These are phyloP conservation scores for Polylopha cassiicola DNA, from an alignment of 2,888 invertebrate genomes.

Conservation along the genomic window DNA sequence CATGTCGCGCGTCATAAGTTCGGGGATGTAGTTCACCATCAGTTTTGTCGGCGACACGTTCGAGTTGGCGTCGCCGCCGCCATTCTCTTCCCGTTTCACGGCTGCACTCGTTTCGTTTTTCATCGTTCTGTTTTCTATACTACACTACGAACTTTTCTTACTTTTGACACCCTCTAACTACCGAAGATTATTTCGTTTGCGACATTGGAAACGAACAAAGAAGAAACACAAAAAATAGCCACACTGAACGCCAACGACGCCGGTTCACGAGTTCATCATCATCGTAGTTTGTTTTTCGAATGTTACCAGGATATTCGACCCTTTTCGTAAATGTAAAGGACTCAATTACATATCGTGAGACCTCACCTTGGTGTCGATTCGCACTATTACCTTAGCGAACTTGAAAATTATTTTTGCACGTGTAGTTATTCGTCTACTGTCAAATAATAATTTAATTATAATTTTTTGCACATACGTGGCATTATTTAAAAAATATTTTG, in stretches of 20 bases:
- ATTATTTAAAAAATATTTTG: conserved; percentile 25
- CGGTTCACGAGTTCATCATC: conserved; percentile 75
- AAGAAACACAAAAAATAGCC: conserved; percentile 68
- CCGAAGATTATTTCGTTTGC: conserved; percentile 67
- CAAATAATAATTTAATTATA: conserved; percentile 43
- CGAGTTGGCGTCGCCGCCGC: conserved; percentile 73
- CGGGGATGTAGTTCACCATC: conserved; percentile 77
- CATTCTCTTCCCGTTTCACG: conserved; percentile 53
- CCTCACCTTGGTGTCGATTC: conserved; percentile 25
- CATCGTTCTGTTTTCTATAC: conserved; percentile 64
- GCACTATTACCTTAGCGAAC: conserved; percentile 30
- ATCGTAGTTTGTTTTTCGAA: conserved; percentile 65
- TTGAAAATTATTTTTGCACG: conserved; percentile 25
- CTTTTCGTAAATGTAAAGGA: conserved; percentile 14
- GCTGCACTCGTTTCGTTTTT: conserved; percentile 61
- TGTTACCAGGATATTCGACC: conserved; percentile 61
- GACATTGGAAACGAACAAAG: conserved; percentile 65
- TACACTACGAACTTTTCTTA: conserved; percentile 71
- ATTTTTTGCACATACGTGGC: conserved; percentile 56
- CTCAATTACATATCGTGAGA: conserved; percentile 10
- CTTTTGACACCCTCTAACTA: conserved; percentile 65
- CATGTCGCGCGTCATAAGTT: conserved; percentile 75
- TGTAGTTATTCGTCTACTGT: conserved; percentile 42
- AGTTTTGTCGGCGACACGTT: conserved; percentile 78
- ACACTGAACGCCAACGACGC: conserved; percentile 70